A percentile compares a stretch with the other conserved stretches of the same genome.
phyloP scores from a whole-genome alignment of 2,888 invertebrate species.

The Cephus pygmeus region DNA sequence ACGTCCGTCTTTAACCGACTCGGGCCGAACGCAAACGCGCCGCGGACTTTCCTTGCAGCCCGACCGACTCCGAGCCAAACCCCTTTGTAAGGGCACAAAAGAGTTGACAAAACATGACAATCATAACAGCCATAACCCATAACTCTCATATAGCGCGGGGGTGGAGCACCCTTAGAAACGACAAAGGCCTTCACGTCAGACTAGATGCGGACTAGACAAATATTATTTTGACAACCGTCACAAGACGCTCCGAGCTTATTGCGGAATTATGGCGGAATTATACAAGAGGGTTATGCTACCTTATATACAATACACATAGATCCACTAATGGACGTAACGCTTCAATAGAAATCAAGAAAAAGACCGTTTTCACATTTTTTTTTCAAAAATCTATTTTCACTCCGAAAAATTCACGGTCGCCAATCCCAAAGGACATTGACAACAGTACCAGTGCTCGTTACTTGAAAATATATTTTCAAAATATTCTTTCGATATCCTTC shows the following conservation, averaged over 20 bases:
- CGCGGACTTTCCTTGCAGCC: background rate
- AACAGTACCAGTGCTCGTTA: too few species aligned
- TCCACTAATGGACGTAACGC: background rate
- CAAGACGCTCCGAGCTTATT: slow-evolving; percentile 24
- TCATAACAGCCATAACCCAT: slow-evolving; percentile 47
- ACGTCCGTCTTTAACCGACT: background rate
- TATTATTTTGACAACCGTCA: slow-evolving; percentile 47
- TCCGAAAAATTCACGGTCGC: background rate
- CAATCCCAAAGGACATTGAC: background rate
- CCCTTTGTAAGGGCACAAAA: slow-evolving; percentile 48
- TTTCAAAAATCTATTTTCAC: background rate
- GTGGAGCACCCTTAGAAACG: slow-evolving; percentile 1
- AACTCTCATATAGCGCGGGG: slow-evolving; percentile 40
- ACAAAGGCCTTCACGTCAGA: slow-evolving; percentile 3
- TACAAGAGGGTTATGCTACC: background rate
- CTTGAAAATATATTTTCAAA: background rate
- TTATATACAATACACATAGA: too few species aligned
- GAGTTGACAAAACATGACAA: slow-evolving; percentile 65
- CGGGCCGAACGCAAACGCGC: too few species aligned
- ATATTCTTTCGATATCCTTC: background rate
- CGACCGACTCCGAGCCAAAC: slow-evolving; percentile 22
- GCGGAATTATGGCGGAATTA: slow-evolving; percentile 30
- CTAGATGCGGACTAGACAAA: slow-evolving; percentile 37
- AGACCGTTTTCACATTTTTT: background rate
- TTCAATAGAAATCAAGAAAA: background rate